Percentiles rank a stretch among this genome's conserved stretches.
Evolutionary conservation across 1,140 invertebrate genomes (phyloP).

Genomic region (Leptinotarsa defecta): DNA sequence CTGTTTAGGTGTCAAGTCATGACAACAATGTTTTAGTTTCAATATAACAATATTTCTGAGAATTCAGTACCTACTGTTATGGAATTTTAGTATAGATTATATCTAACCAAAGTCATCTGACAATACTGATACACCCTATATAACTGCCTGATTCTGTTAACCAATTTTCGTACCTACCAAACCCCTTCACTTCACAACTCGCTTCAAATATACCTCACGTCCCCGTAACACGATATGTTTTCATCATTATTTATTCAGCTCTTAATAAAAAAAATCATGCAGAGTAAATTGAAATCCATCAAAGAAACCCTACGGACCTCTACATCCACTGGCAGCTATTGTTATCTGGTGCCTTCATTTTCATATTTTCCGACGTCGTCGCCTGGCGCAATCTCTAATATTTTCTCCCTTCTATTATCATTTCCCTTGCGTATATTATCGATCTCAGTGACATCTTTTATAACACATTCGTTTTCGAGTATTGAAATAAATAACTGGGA

Average conservation of each 20-base stretch:
- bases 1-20: no score
- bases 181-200: background rate
- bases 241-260: slow-evolving; percentile 1
- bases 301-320: slow-evolving; percentile 48
- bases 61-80: no score
- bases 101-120: no score
- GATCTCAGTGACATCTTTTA: slow-evolving; percentile 53
- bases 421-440: slow-evolving; percentile 51
- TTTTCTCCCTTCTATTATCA: slow-evolving; percentile 38
- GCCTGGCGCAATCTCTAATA: slow-evolving; percentile 26
- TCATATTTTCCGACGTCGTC: slow-evolving; percentile 47
- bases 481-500: slow-evolving; percentile 32
- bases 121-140: no score
- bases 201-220: background rate
- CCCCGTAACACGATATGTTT: slow-evolving; percentile 16
- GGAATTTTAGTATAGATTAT: no score
- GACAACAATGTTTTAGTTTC: no score
- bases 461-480: slow-evolving; percentile 31
- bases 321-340: slow-evolving; percentile 49
- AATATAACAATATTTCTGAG: no score
- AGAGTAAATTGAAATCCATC: slow-evolving; percentile 54
- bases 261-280: slow-evolving; percentile 30
- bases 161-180: background rate
- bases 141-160: no score
- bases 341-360: slow-evolving; percentile 52